These are phyloP conservation scores for Nyctibius grandis DNA, from an alignment of 2,797 vertebrate genomes.

Conservation along the genomic window DNA sequence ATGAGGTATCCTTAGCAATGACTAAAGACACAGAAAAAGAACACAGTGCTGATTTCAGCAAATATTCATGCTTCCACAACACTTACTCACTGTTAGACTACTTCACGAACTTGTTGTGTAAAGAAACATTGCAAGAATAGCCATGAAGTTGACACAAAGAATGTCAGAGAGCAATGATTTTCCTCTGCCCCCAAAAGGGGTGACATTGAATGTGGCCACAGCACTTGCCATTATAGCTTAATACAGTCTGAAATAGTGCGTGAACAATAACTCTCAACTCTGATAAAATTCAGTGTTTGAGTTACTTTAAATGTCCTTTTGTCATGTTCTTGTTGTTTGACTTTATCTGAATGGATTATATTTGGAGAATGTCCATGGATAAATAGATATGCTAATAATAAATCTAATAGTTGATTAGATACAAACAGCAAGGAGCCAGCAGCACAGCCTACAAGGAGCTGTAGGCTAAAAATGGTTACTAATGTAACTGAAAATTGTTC, in stretches of 20 bases:
- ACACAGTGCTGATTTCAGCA: constrained; percentile 47
- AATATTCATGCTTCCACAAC: background rate
- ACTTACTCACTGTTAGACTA: constrained; percentile 3
- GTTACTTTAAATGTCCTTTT: background rate
- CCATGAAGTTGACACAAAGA: background rate
- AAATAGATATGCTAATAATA: background rate
- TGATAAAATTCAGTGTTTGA: background rate
- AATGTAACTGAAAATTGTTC: background rate
- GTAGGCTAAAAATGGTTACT: background rate
- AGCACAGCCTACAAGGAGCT: background rate
- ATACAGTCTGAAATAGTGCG: background rate
- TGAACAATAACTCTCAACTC: background rate
- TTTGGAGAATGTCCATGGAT: background rate
- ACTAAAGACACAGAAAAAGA: constrained; percentile 34
- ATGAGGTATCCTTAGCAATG: constrained; percentile 16
- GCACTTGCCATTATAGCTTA: background rate
- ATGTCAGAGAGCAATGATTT: background rate
- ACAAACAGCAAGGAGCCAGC: background rate
- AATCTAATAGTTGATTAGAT: background rate
- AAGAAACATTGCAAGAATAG: constrained; percentile 6
- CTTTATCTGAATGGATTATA: background rate
- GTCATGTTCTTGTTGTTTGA: background rate
- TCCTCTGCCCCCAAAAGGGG: background rate
- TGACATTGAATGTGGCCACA: background rate
- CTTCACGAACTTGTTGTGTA: background rate